Conservation (phyloP, 2,797 vertebrate genomes). For the Xenops minutus region DNA sequence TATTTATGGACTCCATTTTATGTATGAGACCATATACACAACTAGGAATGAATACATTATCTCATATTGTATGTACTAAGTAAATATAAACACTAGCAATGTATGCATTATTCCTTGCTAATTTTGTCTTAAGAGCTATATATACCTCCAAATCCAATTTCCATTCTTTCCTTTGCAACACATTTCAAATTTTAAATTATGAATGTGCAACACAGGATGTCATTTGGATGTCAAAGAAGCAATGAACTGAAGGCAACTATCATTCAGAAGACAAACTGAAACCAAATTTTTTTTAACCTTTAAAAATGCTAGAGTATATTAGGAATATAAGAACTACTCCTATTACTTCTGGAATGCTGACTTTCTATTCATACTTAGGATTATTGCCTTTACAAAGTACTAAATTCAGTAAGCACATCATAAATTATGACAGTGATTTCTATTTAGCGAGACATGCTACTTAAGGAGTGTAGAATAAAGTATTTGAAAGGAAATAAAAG, state of each 20-base stretch:
- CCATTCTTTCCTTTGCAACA: background rate
- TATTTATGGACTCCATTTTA: background rate
- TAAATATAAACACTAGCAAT: background rate
- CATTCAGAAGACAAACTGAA: slow-evolving; percentile 38
- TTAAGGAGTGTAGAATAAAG: background rate
- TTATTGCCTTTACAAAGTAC: slow-evolving; percentile 45
- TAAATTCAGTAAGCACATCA: slow-evolving; percentile 35
- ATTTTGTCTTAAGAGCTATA: background rate
- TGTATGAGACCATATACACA: background rate
- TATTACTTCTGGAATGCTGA: slow-evolving; percentile 18
- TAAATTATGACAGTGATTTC: slow-evolving; percentile 39
- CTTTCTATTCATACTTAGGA: slow-evolving; percentile 54
- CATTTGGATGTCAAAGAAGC: slow-evolving; percentile 28
- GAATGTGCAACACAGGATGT: background rate
- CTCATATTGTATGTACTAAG: background rate
- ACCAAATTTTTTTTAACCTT: background rate
- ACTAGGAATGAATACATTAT: too few relatives aligned
- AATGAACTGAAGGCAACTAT: slow-evolving; percentile 44
- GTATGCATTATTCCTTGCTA: background rate
- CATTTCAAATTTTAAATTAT: slow-evolving; percentile 11
- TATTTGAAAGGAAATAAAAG: background rate
- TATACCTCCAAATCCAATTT: background rate
- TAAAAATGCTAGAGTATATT: slow-evolving; percentile 12
- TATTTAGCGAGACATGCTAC: background rate
- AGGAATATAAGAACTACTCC: slow-evolving; percentile 21